Conservation (phyloP, 2,113 vertebrate species). For the Microcebus tavaratra region DNA sequence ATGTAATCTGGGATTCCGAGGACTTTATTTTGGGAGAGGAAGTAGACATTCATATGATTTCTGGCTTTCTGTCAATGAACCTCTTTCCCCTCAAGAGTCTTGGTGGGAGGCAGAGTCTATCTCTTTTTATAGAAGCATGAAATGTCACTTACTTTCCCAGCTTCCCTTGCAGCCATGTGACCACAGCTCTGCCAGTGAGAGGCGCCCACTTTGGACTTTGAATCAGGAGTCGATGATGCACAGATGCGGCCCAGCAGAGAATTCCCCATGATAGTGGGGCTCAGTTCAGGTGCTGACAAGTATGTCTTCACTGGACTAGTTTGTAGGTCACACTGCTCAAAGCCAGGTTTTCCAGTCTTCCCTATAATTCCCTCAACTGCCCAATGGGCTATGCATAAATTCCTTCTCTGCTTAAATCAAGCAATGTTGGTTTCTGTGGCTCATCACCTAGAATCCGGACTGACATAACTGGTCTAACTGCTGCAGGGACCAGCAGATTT, state of each 20-base stretch:
- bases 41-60: not conserved
- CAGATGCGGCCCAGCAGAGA: not conserved
- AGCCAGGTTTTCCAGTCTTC: not conserved
- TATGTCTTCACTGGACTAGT: not conserved
- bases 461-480: slow-evolving; percentile 10
- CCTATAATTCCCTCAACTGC: not conserved
- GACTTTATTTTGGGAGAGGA: slow-evolving; percentile 9
- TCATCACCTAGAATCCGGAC: not conserved
- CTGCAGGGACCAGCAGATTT: not conserved
- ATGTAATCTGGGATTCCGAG: not conserved
- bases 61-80: not conserved
- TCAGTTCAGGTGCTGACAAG: not conserved
- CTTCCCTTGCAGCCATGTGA: not conserved
- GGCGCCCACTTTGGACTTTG: not conserved
- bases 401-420: slow-evolving; percentile 33
- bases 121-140: not conserved
- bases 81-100: not conserved
- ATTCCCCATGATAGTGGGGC: not conserved
- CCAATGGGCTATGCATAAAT: not conserved
- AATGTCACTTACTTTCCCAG: not conserved
- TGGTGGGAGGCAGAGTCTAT: not conserved
- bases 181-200: not conserved
- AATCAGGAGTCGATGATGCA: not conserved
- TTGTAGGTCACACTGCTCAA: not conserved
- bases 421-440: not conserved